Evolutionary conservation across 2,113 vertebrate genomes (phyloP), one percentile per base, ranked within the genome.

Genomic region (Calyptomena viridis): DNA sequence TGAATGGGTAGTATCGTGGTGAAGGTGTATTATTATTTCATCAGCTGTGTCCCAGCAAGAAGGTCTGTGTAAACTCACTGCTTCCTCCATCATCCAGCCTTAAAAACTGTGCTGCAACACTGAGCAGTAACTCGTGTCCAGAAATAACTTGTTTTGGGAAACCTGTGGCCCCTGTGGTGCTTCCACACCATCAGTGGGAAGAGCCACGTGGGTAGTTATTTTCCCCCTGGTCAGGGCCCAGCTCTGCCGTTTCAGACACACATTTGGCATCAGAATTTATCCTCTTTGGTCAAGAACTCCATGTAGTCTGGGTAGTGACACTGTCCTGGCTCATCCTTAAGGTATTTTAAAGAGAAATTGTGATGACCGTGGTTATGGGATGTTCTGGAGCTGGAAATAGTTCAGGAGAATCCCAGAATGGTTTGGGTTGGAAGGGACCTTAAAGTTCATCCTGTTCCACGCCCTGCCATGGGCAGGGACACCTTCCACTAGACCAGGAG

Each of bases 281-380:
- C 12, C 33, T 37, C 24, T 69, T 73, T 30, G 44, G 22, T 63
- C 40, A 23, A 35, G 27, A 67, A 8, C n/a, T 68, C 9, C 14
- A 0, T 9, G 11, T 8, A 6, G 25, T 37, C 37, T 15, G 17
- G 25, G 24, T 7, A 5, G 35, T 64, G 47, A 19, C 8, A 8
- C 18, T 6, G 1, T 39, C 69, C 79, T 81, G 79, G 42, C 49
- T 77, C 49, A 0, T 52, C 47, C 31, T 35, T 42, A 6, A 6
- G 11, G 23, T 53, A 19, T 59, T 93, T 69, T 22, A 50, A 62
- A 47, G 30, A 4, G 33, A 55, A 22, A 15, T 56, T 30, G 35
- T 56, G 55, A 6, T 55, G 28, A 14, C 0, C 0, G 2, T 53
- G 23, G 46, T 31, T 24, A 3, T 0, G 8, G 12, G 15, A 5